Evolutionary conservation across 2,113 vertebrate genomes (phyloP).

Genomic region (Stomatorhinus ivindoensis): DNA sequence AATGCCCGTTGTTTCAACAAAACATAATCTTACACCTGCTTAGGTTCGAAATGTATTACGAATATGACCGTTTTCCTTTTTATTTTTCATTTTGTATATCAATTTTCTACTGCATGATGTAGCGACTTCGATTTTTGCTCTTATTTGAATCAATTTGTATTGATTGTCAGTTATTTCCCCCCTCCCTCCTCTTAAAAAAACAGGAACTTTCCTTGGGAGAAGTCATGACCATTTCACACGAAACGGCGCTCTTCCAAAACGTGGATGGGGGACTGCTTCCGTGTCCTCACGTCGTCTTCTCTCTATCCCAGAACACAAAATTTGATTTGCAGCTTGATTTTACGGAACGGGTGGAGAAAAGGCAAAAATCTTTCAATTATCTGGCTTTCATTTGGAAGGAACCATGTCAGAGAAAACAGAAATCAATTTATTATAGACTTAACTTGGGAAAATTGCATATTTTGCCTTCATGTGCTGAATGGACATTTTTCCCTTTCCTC

Average conservation of each 20-base stretch:
- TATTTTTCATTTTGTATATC: neutral
- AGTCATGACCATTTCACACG: neutral
- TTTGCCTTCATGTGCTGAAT: slow-evolving; percentile 70
- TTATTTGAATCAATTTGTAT: neutral
- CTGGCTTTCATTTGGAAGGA: slow-evolving; percentile 23
- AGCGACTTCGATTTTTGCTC: neutral
- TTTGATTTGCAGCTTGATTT: slow-evolving; percentile 74
- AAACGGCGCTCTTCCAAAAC: neutral
- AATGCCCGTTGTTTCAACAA: neutral
- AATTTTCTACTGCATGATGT: neutral
- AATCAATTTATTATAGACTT: slow-evolving; percentile 77
- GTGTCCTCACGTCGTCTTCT: slow-evolving; percentile 57
- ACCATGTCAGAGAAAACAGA: slow-evolving; percentile 68
- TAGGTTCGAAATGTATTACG: neutral
- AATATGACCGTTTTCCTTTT: neutral
- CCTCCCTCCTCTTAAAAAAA: neutral
- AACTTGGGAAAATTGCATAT: slow-evolving; percentile 75
- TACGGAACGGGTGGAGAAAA: slow-evolving; percentile 50
- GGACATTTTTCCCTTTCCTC: slow-evolving; percentile 64
- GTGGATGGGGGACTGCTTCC: slow-evolving; percentile 36
- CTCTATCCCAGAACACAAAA: slow-evolving; percentile 43
- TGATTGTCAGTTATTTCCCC: neutral
- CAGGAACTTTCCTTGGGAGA: neutral
- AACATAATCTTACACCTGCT: neutral
- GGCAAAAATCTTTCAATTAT: slow-evolving; percentile 29